Evolutionary conservation across 2,888 invertebrate species (phyloP), one percentile per base, ranked within the genome.

Genomic region (Anticlea derivata): DNA sequence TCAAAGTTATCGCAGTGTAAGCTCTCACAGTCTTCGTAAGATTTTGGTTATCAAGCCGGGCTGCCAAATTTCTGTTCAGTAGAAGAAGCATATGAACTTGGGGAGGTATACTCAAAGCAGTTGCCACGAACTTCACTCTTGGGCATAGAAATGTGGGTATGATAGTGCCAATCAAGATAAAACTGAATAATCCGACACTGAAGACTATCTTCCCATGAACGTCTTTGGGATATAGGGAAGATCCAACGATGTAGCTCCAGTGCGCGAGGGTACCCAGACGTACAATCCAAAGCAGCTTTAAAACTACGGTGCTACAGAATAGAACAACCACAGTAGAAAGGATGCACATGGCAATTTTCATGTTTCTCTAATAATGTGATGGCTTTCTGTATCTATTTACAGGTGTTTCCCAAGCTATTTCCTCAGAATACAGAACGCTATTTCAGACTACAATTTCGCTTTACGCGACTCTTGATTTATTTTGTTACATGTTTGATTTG

Each of bases 241-340:
- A 60, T 8, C 79, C 82, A 26, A 84, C 43, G 2, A 80, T 55
- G 38, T 79, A 80, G 47, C 83, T 80, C 83, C 83, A 84, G 41
- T 83, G 81, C 8, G 75, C 79, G 30, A 83, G 56, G 5, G 75
- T 65, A 10, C 71, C 75, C 26, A 79, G 59, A 3, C 80, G 71
- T 23, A 79, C 24, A 5, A 75, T 7, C 76, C 79, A 79, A 6
- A 83, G 50, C 10, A 69, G 1, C 50, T 75, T 77, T 1, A 69
- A 38, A 34, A 69, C 7, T 0, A 71, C 11, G 11, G 68, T 62
- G 45, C 70, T 56, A 31, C 57, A 60, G 5, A 72, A 1, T 8
- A 71, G 27, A 5, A 70, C 0, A 1, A 55, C 13, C 38, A 73
- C 13, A 5, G 69, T 63, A 10, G 68, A 45, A 13, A 78, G 0